Conservation (phyloP, 2,888 invertebrate species). For the Xylota sylvarum region DNA sequence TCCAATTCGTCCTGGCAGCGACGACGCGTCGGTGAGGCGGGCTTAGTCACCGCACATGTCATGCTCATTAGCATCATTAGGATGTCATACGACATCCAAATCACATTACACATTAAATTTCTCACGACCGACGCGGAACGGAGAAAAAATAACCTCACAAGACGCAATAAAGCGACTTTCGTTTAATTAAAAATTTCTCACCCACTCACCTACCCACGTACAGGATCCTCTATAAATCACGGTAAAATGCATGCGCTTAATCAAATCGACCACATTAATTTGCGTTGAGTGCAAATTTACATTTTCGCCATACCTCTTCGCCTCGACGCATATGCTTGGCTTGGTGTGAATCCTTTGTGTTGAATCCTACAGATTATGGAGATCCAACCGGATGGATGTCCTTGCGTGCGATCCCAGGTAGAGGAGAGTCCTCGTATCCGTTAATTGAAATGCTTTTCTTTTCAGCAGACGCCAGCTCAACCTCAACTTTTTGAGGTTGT, state of each 20-base stretch:
- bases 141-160: neutral
- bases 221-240: constrained; percentile 47
- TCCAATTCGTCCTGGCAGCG: neutral
- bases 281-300: constrained; percentile 71
- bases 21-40: neutral
- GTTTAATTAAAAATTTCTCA: constrained; percentile 53
- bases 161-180: constrained; percentile 10
- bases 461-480: constrained; percentile 12
- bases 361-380: constrained; percentile 10
- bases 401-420: constrained; percentile 9
- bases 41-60: constrained; percentile 29
- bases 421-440: constrained; percentile 17
- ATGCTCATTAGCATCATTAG: constrained; percentile 43
- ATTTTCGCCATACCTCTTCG: constrained; percentile 39
- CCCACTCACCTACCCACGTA: neutral
- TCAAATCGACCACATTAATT: constrained; percentile 75
- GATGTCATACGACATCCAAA: constrained; percentile 38
- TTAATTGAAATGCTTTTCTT: constrained; percentile 62
- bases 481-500: constrained; percentile 52
- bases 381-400: constrained; percentile 15
- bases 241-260: constrained; percentile 67
- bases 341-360: constrained; percentile 40
- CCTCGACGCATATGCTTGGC: constrained; percentile 1
- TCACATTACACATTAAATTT: constrained; percentile 36
- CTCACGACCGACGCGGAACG: neutral